Percentiles rank a stretch among this genome's conserved stretches.
These are phyloP conservation scores for Orgyia antiqua DNA, from an alignment of 2,888 invertebrate species.

Conservation along the genomic window DNA sequence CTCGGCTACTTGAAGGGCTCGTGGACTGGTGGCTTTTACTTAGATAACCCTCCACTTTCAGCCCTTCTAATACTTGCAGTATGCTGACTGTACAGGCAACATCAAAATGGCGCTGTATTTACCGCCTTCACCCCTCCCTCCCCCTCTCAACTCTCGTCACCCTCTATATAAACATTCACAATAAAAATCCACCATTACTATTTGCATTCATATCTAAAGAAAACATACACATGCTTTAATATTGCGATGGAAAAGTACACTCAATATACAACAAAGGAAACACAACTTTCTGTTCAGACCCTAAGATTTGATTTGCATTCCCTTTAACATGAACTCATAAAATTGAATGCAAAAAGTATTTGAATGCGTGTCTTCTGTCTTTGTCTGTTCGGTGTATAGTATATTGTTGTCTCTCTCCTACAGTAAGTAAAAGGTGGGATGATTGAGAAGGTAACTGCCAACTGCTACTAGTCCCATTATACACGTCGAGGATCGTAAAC, in stretches of 20 bases:
- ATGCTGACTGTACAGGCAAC: slow-evolving; percentile 54
- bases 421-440: slow-evolving; percentile 70
- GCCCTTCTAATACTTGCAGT: slow-evolving; percentile 33
- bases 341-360: slow-evolving; percentile 51
- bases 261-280: slow-evolving; percentile 13
- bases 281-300: slow-evolving; percentile 9
- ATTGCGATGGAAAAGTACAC: slow-evolving; percentile 50
- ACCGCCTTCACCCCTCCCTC: slow-evolving; percentile 25
- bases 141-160: slow-evolving; percentile 18
- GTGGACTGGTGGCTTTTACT: slow-evolving; percentile 37
- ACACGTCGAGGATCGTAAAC: slow-evolving; percentile 65
- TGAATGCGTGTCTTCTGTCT: slow-evolving; percentile 53
- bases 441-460: slow-evolving; percentile 75
- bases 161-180: slow-evolving; percentile 74
- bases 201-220: slow-evolving; percentile 78
- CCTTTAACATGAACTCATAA: slow-evolving; percentile 28
- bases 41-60: slow-evolving; percentile 30
- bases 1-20: slow-evolving; percentile 11
- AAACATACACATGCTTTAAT: slow-evolving; percentile 76
- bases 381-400: slow-evolving; percentile 23
- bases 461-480: slow-evolving; percentile 76
- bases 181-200: slow-evolving; percentile 78
- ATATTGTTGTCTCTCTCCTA: slow-evolving; percentile 37
- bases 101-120: slow-evolving; percentile 68
- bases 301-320: slow-evolving; percentile 10